Percentiles rank a stretch among this genome's conserved stretches.
These are phyloP conservation scores for Caiman crocodilus DNA, from an alignment of 2,797 vertebrate species.

Conservation along the genomic window DNA sequence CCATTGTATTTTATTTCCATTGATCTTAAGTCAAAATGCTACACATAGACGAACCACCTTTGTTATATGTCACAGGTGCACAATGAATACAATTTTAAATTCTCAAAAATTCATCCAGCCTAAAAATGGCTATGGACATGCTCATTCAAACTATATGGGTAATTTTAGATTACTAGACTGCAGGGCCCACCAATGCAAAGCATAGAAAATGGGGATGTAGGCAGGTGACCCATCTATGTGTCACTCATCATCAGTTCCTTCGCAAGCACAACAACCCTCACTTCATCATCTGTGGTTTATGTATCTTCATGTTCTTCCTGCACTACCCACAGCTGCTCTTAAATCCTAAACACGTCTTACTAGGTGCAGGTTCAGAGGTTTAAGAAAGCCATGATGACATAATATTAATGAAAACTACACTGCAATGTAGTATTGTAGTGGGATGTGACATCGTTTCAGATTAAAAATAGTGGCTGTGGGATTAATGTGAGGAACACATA, in stretches of 20 bases:
- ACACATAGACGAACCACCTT: no score
- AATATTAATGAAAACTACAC: not conserved
- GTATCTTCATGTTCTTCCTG: not conserved
- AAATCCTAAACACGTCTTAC: not conserved
- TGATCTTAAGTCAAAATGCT: conserved; percentile 24
- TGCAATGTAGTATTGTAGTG: not conserved
- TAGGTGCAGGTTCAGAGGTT: not conserved
- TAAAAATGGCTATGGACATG: not conserved
- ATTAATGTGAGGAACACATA: not conserved
- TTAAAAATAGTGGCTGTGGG: not conserved
- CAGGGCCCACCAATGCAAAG: not conserved
- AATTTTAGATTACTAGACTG: not conserved
- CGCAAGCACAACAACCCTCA: not conserved
- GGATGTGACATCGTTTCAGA: not conserved
- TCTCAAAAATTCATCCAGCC: not conserved
- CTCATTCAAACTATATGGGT: not conserved
- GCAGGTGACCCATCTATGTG: not conserved
- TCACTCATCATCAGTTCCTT: not conserved
- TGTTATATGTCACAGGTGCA: not conserved
- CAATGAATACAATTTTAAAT: not conserved
- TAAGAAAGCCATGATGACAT: no score
- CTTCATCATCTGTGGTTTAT: not conserved
- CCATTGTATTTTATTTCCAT: conserved; percentile 34
- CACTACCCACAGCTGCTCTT: not conserved
- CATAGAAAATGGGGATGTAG: not conserved